A percentile compares a stretch with the other conserved stretches of the same genome.
phyloP scores from a whole-genome alignment of 1,140 invertebrate species.

The Drosophila tristis region DNA sequence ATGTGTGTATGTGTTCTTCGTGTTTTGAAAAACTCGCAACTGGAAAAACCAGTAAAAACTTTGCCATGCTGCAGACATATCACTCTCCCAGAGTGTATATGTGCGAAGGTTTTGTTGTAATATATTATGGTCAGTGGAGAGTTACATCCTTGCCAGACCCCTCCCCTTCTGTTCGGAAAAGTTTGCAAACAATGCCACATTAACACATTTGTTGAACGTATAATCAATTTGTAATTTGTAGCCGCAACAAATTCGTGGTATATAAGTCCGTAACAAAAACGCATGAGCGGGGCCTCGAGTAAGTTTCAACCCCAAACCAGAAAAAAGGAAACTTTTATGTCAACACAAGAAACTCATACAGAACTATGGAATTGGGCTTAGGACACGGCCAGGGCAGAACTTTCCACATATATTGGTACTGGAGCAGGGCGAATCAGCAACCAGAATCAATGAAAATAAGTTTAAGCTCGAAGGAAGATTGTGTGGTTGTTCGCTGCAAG shows the following conservation, averaged over 20 bases:
- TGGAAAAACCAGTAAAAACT: slow-evolving; percentile 59
- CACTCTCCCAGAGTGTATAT: slow-evolving; percentile 47
- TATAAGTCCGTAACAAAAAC: slow-evolving; percentile 61
- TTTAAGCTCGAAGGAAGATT: slow-evolving; percentile 42
- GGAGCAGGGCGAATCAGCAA: slow-evolving; percentile 37
- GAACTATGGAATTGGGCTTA: slow-evolving; percentile 21
- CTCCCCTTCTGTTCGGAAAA: slow-evolving; percentile 42
- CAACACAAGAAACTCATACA: slow-evolving; percentile 69
- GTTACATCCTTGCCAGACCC: slow-evolving; percentile 37
- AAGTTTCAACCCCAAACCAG: slow-evolving; percentile 12
- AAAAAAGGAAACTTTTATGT: slow-evolving; percentile 68
- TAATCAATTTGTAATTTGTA: slow-evolving; percentile 83
- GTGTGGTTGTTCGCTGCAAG: too few relatives aligned
- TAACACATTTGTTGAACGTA: slow-evolving; percentile 83
- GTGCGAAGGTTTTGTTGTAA: slow-evolving; percentile 58
- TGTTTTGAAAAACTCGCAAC: slow-evolving; percentile 65
- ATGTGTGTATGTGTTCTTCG: slow-evolving; percentile 25
- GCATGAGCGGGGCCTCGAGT: slow-evolving; percentile 11
- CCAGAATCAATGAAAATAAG: slow-evolving; percentile 56
- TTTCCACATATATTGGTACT: slow-evolving; percentile 30
- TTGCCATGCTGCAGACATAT: slow-evolving; percentile 71
- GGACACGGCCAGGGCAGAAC: slow-evolving; percentile 1
- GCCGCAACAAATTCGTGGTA: slow-evolving; percentile 79
- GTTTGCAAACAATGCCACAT: slow-evolving; percentile 80
- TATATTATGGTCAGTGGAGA: slow-evolving; percentile 76